phyloP scores from a whole-genome alignment of 2,113 vertebrate species.

The Poeciliopsis occidentalis region DNA sequence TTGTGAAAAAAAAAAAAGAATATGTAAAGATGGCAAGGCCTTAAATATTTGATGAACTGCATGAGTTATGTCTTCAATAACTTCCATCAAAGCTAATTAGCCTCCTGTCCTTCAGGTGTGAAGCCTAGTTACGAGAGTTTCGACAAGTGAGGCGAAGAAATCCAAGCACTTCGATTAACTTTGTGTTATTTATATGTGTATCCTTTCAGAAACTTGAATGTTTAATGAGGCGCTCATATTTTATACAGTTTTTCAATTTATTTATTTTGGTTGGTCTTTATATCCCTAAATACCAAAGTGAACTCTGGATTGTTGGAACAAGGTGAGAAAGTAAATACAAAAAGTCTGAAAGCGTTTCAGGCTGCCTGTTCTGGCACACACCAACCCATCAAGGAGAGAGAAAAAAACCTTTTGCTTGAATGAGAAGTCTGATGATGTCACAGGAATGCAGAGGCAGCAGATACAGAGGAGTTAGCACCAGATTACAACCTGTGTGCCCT shows the following conservation, averaged over 20 bases:
- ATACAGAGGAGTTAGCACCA: background rate
- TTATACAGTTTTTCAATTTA: background rate
- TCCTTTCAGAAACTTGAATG: no score
- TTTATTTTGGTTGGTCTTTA: conserved; percentile 5
- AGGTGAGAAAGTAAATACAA: background rate
- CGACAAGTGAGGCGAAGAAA: background rate
- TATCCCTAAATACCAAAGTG: background rate
- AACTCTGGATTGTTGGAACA: conserved; percentile 2
- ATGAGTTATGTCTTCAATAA: conserved; percentile 53
- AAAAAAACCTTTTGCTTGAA: background rate
- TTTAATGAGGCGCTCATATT: background rate
- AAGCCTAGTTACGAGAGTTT: conserved; percentile 17
- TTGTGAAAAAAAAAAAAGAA: conserved; percentile 1
- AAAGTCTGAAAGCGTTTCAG: conserved; percentile 2
- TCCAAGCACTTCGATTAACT: background rate
- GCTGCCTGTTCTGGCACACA: background rate
- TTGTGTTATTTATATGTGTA: no score
- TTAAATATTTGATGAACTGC: conserved; percentile 55
- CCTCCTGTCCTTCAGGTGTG: conserved; percentile 52
- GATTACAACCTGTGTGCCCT: background rate
- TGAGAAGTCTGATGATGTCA: background rate
- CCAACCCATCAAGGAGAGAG: background rate
- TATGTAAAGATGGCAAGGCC: background rate
- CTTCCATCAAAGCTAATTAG: conserved; percentile 53
- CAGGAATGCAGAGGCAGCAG: background rate